Conservation (phyloP, 35 echinoderm and acorn worm species). For the Ptychodera flava region DNA sequence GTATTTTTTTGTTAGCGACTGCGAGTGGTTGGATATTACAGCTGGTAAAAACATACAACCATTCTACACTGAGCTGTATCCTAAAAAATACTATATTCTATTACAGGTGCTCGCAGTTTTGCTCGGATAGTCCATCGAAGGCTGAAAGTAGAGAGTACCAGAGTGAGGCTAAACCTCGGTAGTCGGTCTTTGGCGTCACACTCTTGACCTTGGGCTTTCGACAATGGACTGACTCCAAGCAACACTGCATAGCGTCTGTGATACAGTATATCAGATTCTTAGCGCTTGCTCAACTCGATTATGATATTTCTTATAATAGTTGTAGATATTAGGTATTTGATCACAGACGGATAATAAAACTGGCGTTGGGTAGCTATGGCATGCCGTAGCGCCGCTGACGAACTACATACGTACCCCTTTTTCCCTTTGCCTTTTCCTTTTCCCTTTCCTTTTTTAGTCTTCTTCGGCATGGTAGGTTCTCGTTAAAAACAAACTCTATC, state of each 20-base stretch:
- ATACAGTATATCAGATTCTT: background rate
- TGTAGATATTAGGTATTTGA: background rate
- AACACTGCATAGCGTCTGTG: background rate
- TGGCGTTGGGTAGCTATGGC: background rate
- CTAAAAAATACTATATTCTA: too few species aligned
- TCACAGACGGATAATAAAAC: background rate
- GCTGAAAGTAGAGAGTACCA: too few species aligned
- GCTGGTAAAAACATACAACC: too few species aligned
- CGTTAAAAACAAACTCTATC: background rate
- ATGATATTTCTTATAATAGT: background rate
- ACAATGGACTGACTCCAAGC: background rate
- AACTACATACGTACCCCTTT: slow-evolving; percentile 42
- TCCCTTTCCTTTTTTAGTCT: slow-evolving; percentile 49
- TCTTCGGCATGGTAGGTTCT: slow-evolving; percentile 36
- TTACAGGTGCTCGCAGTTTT: too few species aligned
- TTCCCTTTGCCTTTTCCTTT: slow-evolving; percentile 66
- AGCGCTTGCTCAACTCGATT: too few species aligned
- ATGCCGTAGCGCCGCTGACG: background rate
- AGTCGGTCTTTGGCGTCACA: too few species aligned
- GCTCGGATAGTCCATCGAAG: too few species aligned
- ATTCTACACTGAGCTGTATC: too few species aligned
- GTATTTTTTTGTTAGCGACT: too few species aligned
- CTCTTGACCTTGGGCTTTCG: too few species aligned
- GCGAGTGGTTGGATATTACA: too few species aligned
- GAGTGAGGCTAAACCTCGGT: too few species aligned